Percentiles rank a stretch among this genome's conserved stretches.
phyloP scores from a whole-genome alignment of 2,888 invertebrate species.

The Augochlorella aurata region DNA sequence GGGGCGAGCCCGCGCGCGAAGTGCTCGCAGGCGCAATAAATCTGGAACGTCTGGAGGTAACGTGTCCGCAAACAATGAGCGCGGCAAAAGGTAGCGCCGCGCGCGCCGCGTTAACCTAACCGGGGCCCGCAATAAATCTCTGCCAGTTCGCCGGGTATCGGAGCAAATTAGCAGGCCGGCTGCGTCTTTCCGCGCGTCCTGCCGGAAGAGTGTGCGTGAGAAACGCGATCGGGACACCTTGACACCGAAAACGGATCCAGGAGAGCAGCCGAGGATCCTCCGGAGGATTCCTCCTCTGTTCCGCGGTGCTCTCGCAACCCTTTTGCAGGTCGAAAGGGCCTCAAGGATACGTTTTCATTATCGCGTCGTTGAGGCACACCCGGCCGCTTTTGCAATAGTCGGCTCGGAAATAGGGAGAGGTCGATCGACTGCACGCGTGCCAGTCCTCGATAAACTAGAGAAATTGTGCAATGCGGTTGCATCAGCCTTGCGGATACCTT shows the following conservation, averaged over 20 bases:
- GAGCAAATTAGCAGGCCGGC: neutral
- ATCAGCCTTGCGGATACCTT: neutral
- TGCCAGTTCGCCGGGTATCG: neutral
- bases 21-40: conserved; percentile 2
- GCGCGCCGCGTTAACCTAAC: neutral
- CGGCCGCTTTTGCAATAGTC: neutral
- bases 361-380: neutral
- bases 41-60: neutral
- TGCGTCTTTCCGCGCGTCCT: conserved; percentile 3
- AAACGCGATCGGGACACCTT: conserved; percentile 8
- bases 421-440: conserved; percentile 17
- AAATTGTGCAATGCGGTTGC: conserved; percentile 24
- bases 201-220: conserved; percentile 22
- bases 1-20: neutral
- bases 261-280: neutral
- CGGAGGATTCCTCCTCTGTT: neutral
- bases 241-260: conserved; percentile 10
- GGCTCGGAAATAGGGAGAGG: conserved; percentile 12
- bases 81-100: neutral
- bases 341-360: conserved; percentile 34
- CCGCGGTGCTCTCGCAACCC: neutral
- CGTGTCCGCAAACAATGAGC: neutral
- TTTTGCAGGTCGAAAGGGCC: neutral
- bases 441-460: neutral
- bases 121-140: conserved; percentile 11